Evolutionary conservation across 37 sponge, comb jelly and placozoan species (phyloP), one percentile per base, ranked within the genome.

Genomic region (Haliclona indistincta): DNA sequence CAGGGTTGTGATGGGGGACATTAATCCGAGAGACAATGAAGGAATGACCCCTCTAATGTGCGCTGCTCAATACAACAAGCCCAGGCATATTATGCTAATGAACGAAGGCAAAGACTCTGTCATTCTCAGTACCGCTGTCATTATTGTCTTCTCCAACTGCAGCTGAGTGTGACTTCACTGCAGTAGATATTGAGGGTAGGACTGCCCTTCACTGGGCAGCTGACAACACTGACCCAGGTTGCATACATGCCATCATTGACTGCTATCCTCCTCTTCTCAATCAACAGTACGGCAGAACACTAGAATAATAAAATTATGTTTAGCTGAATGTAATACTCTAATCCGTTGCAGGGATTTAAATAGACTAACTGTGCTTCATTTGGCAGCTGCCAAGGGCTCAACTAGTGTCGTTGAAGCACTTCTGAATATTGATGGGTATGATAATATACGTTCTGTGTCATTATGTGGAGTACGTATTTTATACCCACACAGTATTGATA

Each of bases 171-270:
- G 82, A 80, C 66, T 85, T 81, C 51, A 81, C 79, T 11, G 55
- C 53, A 23, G 83, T 91, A 38, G 95, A 95, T 49, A 81, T 78
- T 78, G 89, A 90, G 40, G 82, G 84, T 0, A 87, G 68, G 63
- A 95, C 95, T 55, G 88, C 88, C 22, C 81, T 95, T n/a, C 95
- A 95, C 60, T 95, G 91, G 91, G 81, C 91, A 41, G 85, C 60
- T 5, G 66, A 64, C 62, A 91, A 95, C 71, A 55, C 82, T 30
- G 81, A 84, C 43, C 37, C 85, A 5, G 42, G 72, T 1, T 83
- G 81, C 28, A 43, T 91, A 30, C 51, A 65, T 38, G 81, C 85
- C 22, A 53, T 95, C 28, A 43, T 86, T 38, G 69, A 74, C 11
- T 53, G 74, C 25, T 82, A 87, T 61, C 95, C 92, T 52, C 75